Base-by-base conservation (phyloP, 2,113 vertebrate genomes). In the Platichthys stellatus region DNA sequence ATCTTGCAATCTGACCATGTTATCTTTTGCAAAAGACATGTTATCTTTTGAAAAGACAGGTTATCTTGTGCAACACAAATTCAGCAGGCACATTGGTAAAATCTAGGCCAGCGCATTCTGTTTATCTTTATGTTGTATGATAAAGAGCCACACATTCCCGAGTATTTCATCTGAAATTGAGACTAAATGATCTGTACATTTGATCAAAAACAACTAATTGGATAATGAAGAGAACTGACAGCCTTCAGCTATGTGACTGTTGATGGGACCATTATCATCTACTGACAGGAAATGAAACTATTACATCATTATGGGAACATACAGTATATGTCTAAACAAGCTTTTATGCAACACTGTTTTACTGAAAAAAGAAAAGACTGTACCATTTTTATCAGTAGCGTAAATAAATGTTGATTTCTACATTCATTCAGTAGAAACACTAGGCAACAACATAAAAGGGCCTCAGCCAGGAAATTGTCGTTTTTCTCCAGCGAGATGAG, bases 401-500 rank as follows among this genome's bases (percentile, higher is more conserved):
- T 23, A 10, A 40, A 66, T 12, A 10, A 40, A 66, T 12, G 2
- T 49, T 28, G 47, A 69, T 72, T 49, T 67, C 24, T 40, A 62
- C 20, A 63, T 73, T 66, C 15, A 17, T 59, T 43, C 10, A 13
- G 21, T 14, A 24, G 23, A 21, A 51, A 74, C 6, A 26, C 6
- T n/a, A 35, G 74, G 26, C 61, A 61, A 78, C 80, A 59, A 69
- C 71, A 78, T 17, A 65, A 51, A 31, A 82, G 40, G 71, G 62
- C 60, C 51, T 81, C 53, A 49, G 76, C 68, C 57, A 49, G 43
- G 80, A 80, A n/a, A 73, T 78, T 31, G 31, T 76, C 20, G 70
- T 24, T 80, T 57, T 72, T 74, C 69, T 2, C 21, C 76, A 83
- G 76, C 71, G 49, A 74, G 66, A 84, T 69, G 86, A 83, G 69